Evolutionary conservation across 1,140 invertebrate genomes (phyloP).

Genomic region (Kradibia gibbosae): DNA sequence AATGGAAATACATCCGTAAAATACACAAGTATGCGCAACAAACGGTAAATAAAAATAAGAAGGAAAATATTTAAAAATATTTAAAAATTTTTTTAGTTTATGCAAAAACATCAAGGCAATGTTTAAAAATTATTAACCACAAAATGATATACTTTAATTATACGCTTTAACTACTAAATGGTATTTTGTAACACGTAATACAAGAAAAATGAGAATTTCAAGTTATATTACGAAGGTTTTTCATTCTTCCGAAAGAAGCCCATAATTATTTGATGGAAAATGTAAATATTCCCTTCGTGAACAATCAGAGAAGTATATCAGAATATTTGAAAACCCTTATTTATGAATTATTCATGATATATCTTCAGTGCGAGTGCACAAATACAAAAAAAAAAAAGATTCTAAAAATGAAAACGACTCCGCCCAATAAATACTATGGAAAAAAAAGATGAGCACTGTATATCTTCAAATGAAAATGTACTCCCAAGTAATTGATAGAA

Average conservation of each 20-base stretch:
- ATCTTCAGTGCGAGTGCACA: not conserved
- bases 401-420: not conserved
- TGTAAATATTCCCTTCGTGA: not conserved
- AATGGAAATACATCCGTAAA: no score
- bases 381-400: not conserved
- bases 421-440: not conserved
- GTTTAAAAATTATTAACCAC: no score
- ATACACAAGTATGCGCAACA: no score
- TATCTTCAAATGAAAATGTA: slow-evolving; percentile 15
- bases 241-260: not conserved
- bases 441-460: not conserved
- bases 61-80: no score
- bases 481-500: not conserved
- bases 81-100: no score
- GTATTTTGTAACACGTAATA: no score
- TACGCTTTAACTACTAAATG: no score
- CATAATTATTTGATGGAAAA: not conserved
- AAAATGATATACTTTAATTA: no score
- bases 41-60: no score
- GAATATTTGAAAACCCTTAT: not conserved
- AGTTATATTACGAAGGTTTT: no score
- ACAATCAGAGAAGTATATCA: not conserved
- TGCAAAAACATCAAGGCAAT: no score
- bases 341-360: not conserved
- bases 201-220: no score